Conservation (phyloP, 1,140 invertebrate genomes). For the Heliconius hermathena region DNA sequence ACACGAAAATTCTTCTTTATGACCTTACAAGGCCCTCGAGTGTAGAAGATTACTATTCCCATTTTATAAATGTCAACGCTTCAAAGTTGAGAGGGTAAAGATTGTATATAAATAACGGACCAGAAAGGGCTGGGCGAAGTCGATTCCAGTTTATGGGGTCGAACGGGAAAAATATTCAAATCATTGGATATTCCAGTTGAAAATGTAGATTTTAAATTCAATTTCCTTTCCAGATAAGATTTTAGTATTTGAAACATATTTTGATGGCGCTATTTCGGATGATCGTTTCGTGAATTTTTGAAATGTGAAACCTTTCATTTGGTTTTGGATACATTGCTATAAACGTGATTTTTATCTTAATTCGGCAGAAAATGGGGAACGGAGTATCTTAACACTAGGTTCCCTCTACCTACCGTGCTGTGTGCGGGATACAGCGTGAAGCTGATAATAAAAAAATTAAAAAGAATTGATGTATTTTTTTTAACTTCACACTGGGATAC, state of each 20-base stretch:
- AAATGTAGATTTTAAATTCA: conserved; percentile 14
- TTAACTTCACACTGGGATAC: no score
- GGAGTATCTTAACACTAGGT: no score
- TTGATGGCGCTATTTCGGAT: not conserved
- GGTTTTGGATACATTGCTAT: not conserved
- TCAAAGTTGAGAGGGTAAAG: conserved; percentile 45
- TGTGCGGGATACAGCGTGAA: no score
- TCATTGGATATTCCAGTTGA: conserved; percentile 17
- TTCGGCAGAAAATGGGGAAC: no score
- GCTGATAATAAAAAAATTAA: no score
- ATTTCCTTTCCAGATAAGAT: conserved; percentile 1
- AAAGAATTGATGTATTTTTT: no score
- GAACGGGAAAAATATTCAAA: conserved; percentile 40
- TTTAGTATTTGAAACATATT: conserved; percentile 3
- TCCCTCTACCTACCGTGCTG: no score
- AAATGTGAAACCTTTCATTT: not conserved
- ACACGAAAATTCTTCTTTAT: conserved; percentile 51
- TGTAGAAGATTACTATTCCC: conserved; percentile 41
- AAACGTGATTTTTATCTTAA: not conserved
- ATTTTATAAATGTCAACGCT: conserved; percentile 48
- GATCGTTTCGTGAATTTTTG: not conserved
- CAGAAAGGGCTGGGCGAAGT: conserved; percentile 32
- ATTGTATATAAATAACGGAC: conserved; percentile 38
- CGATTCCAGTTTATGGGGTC: conserved; percentile 38
- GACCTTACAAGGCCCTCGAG: conserved; percentile 43